These are phyloP conservation scores for Psittacara wagleri DNA, from an alignment of 2,113 vertebrate species.

Conservation along the genomic window DNA sequence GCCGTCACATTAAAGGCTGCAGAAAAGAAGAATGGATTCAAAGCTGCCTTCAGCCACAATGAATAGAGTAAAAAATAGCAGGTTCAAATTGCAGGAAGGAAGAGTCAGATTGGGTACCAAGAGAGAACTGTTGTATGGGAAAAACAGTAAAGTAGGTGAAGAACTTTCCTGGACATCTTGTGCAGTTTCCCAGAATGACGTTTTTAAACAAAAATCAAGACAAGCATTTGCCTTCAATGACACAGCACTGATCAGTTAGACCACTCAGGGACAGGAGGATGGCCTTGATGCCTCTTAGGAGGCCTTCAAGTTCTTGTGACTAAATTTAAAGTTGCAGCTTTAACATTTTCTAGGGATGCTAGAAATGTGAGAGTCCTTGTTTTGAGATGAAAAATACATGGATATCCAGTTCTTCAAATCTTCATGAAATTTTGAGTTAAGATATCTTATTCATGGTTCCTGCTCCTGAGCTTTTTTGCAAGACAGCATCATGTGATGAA, in stretches of 20 bases:
- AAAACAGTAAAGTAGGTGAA: neutral
- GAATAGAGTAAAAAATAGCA: neutral
- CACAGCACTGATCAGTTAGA: neutral
- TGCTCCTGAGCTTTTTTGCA: neutral
- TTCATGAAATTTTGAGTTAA: neutral
- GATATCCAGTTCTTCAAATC: neutral
- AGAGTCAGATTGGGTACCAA: neutral
- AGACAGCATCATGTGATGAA: neutral
- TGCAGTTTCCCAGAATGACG: neutral
- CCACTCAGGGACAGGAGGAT: neutral
- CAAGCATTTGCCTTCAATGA: neutral
- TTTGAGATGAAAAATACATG: neutral
- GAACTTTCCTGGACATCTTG: neutral
- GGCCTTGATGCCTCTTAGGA: constrained; percentile 3
- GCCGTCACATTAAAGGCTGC: neutral
- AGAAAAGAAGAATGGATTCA: neutral
- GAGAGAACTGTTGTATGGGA: neutral
- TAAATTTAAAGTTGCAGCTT: constrained; percentile 17
- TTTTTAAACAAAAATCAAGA: neutral
- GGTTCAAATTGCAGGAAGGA: constrained; percentile 13
- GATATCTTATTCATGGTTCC: neutral
- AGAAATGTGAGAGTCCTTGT: neutral
- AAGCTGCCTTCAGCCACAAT: neutral
- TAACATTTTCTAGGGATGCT: neutral
- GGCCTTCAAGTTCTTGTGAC: neutral